Percentiles rank a stretch among this genome's conserved stretches.
phyloP scores from a whole-genome alignment of 2,797 vertebrate species.

The Garrulus glandarius region DNA sequence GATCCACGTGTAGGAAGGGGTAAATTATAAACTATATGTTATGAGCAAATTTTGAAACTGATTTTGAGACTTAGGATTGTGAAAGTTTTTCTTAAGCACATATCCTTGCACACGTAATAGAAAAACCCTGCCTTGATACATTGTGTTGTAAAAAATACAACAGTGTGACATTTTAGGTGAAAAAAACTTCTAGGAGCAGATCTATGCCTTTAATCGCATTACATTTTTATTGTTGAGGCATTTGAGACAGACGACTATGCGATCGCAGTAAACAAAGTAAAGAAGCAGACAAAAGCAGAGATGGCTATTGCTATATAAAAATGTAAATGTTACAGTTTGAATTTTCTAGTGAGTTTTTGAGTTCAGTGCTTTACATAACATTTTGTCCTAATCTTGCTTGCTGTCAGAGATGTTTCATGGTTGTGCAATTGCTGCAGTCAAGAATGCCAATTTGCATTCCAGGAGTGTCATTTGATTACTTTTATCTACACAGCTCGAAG shows the following conservation, averaged over 20 bases:
- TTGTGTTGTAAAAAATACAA: constrained; percentile 10
- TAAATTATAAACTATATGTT: constrained; percentile 6
- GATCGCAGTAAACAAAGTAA: constrained; percentile 33
- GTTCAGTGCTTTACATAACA: constrained; percentile 82
- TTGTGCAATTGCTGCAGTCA: constrained; percentile 84
- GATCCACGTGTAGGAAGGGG: background rate
- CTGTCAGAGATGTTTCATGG: constrained; percentile 87
- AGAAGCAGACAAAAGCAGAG: constrained; percentile 59
- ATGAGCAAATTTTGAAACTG: background rate
- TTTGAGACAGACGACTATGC: constrained; percentile 27
- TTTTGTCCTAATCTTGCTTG: constrained; percentile 85
- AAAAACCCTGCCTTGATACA: background rate
- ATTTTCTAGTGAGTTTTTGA: constrained; percentile 77
- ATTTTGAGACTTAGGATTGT: background rate
- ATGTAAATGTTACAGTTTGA: constrained; percentile 75
- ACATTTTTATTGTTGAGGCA: constrained; percentile 26
- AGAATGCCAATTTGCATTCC: constrained; percentile 96
- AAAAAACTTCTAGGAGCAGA: background rate
- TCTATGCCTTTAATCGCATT: constrained; percentile 14
- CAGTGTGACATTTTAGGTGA: constrained; percentile 20
- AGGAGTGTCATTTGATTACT: constrained; percentile 93
- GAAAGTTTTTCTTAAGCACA: background rate
- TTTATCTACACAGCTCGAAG: constrained; percentile 85
- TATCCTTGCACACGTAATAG: background rate
- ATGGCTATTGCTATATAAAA: constrained; percentile 66